phyloP scores from a whole-genome alignment of 2,797 vertebrate genomes.

The Phataginus tricuspis region DNA sequence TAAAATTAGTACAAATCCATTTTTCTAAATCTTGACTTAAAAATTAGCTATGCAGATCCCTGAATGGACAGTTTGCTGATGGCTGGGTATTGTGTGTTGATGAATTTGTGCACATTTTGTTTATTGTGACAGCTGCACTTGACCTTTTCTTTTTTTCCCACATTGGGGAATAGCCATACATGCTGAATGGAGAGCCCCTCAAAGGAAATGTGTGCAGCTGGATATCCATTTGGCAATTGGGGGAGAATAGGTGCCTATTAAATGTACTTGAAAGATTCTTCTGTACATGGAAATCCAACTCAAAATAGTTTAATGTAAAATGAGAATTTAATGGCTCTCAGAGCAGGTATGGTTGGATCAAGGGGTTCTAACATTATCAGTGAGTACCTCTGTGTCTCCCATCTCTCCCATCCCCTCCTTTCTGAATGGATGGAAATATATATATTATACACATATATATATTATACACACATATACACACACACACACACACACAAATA shows the following conservation, averaged over 20 bases:
- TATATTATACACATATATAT: too few species aligned
- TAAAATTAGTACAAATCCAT: background rate
- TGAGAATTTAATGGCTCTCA: background rate
- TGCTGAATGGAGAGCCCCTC: background rate
- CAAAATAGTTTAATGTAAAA: background rate
- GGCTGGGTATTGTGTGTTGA: rapidly evolving
- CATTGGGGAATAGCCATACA: rapidly evolving
- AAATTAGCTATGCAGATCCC: rapidly evolving
- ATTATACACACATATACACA: rapidly evolving
- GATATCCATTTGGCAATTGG: background rate
- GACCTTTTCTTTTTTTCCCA: background rate
- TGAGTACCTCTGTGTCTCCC: background rate
- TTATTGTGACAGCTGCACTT: background rate
- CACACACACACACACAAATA: too few species aligned
- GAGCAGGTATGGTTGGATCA: background rate
- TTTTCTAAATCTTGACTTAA: background rate
- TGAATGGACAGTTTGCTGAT: background rate
- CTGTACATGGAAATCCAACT: background rate
- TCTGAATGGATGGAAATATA: background rate
- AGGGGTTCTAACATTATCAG: too few species aligned
- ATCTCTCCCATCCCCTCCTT: too few species aligned
- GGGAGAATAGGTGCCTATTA: background rate
- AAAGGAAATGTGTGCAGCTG: background rate
- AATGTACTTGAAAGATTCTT: background rate
- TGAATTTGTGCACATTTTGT: rapidly evolving